phyloP scores from a whole-genome alignment of 2,888 invertebrate genomes.

The Lasioglossum calceatum region DNA sequence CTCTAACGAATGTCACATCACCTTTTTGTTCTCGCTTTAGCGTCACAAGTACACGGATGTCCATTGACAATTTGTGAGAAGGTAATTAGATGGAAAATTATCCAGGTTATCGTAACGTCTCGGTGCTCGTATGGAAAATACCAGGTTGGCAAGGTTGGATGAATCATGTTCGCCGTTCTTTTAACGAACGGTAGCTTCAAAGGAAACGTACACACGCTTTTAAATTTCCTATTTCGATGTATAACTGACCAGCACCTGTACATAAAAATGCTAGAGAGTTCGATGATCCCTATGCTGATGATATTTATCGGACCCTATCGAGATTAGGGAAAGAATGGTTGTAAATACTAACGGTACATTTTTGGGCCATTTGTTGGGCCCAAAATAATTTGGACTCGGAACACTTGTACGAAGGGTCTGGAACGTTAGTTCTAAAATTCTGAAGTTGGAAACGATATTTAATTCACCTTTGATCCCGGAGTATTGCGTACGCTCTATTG shows the following conservation, averaged over 20 bases:
- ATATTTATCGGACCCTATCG: background rate
- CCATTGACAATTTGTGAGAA: background rate
- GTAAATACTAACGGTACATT: constrained; percentile 9
- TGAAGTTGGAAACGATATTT: background rate
- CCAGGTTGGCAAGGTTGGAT: constrained; percentile 38
- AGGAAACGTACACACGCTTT: background rate
- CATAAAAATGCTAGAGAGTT: background rate
- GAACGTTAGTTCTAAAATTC: background rate
- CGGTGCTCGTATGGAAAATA: constrained; percentile 2
- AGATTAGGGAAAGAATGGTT: background rate
- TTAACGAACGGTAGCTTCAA: background rate
- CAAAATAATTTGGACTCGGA: background rate
- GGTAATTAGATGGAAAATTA: constrained; percentile 27
- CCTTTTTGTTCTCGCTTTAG: background rate
- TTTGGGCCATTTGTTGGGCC: background rate
- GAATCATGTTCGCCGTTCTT: constrained; percentile 33
- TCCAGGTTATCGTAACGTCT: constrained; percentile 20
- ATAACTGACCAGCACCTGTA: background rate
- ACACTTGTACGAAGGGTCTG: background rate
- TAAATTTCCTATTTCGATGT: background rate
- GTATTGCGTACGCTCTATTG: background rate
- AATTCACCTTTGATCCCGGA: constrained; percentile 1
- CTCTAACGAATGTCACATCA: background rate
- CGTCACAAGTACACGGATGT: background rate
- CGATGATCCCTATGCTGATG: constrained; percentile 1